Evolutionary conservation across 2,888 invertebrate genomes (phyloP).

Genomic region (Sussaba pulchella): DNA sequence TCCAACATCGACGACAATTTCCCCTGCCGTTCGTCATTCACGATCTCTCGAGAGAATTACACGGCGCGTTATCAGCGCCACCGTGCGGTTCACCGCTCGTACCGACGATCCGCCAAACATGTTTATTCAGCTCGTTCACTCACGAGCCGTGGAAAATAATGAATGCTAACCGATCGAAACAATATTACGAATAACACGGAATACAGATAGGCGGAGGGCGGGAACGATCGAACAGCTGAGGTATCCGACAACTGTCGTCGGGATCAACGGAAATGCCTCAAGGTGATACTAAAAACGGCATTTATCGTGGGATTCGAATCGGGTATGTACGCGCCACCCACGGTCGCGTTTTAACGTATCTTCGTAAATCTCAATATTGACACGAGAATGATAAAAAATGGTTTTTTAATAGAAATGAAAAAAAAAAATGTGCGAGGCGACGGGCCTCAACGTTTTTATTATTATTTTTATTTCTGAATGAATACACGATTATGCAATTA

Average conservation of each 20-base stretch:
- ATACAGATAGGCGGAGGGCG: neutral
- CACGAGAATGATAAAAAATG: too few relatives aligned
- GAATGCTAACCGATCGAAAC: neutral
- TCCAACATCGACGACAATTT: too few relatives aligned
- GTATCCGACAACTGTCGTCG: neutral
- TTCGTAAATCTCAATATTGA: too few relatives aligned
- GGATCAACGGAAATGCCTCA: neutral
- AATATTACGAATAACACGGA: conserved; percentile 3
- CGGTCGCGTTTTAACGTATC: too few relatives aligned
- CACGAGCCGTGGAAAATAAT: conserved; percentile 33
- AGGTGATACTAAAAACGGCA: neutral
- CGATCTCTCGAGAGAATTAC: conserved; percentile 10
- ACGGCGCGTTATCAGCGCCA: conserved; percentile 19
- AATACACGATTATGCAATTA: too few relatives aligned
- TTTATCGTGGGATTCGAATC: too few relatives aligned
- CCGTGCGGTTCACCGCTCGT: conserved; percentile 3
- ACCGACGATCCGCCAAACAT: conserved; percentile 41
- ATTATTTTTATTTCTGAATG: too few relatives aligned
- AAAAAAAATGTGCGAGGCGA: too few relatives aligned
- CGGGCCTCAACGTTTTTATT: too few relatives aligned
- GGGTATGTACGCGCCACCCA: too few relatives aligned
- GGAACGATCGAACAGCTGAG: neutral
- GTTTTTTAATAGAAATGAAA: too few relatives aligned
- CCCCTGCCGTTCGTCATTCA: too few relatives aligned
- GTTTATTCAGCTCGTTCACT: conserved; percentile 46